phyloP scores from a whole-genome alignment of 2,113 vertebrate genomes.

The Laticauda laticaudata region DNA sequence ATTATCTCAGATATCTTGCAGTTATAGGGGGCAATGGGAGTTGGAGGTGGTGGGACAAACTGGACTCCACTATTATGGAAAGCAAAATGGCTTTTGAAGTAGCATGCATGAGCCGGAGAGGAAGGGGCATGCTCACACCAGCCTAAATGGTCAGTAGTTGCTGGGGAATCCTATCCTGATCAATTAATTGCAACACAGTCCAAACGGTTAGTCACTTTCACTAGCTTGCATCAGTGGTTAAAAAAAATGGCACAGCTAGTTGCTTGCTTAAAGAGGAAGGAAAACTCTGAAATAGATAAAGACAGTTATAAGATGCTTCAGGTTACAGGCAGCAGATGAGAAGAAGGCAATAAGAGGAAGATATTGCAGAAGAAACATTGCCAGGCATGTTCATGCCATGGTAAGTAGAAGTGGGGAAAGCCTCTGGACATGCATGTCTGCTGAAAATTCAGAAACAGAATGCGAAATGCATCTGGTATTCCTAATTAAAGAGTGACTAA shows the following conservation, averaged over 20 bases:
- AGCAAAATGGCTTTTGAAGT: not conserved
- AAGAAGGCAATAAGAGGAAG: not conserved
- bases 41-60: not conserved
- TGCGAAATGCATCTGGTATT: not conserved
- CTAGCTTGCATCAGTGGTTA: not conserved
- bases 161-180: not conserved
- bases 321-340: not conserved
- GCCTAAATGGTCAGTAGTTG: not conserved
- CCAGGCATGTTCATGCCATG: not conserved
- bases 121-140: not conserved
- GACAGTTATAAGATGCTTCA: not conserved
- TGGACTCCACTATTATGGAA: not conserved
- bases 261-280: not conserved
- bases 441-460: not conserved
- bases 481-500: not conserved
- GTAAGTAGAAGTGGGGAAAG: not conserved
- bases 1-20: not conserved
- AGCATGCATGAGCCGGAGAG: not conserved
- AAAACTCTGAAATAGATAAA: not conserved
- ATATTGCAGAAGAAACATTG: not conserved
- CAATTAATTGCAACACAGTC: not conserved
- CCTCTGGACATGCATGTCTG: not conserved
- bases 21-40: not conserved
- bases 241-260: not conserved
- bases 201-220: not conserved